Evolutionary conservation across 2,797 vertebrate species (phyloP).

Genomic region (Miichthys miiuy): DNA sequence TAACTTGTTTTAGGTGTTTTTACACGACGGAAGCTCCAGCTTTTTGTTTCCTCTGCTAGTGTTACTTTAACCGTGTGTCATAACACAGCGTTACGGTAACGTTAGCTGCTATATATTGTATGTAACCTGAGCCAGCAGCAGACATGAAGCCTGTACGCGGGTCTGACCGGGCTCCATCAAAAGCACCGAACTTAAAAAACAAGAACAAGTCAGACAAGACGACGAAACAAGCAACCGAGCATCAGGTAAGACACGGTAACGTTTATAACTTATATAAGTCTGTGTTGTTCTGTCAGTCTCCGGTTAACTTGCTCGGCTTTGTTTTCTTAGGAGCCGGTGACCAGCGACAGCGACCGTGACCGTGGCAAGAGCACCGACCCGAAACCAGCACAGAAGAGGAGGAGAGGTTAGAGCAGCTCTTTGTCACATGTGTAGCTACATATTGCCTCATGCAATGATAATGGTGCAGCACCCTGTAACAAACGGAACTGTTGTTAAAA

Average conservation of each 20-base stretch:
- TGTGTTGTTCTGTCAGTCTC: too few relatives aligned
- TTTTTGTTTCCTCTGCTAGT: background rate
- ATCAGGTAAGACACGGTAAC: slow-evolving; percentile 47
- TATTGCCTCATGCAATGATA: background rate
- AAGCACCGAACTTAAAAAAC: slow-evolving; percentile 52
- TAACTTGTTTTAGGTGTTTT: background rate
- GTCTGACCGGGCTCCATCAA: slow-evolving; percentile 66
- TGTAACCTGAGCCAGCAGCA: too few relatives aligned
- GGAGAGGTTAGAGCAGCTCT: slow-evolving; percentile 61
- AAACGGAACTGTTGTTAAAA: fast-evolving
- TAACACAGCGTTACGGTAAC: too few relatives aligned
- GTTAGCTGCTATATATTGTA: too few relatives aligned
- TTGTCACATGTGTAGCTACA: background rate
- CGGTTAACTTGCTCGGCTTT: background rate
- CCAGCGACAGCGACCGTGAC: background rate
- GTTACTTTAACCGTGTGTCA: background rate
- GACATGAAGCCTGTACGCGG: slow-evolving; percentile 75
- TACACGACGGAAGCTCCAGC: fast-evolving
- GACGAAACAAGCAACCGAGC: background rate
- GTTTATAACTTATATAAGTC: too few relatives aligned
- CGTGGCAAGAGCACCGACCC: background rate
- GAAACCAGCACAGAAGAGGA: slow-evolving; percentile 45
- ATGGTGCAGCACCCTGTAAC: too few relatives aligned
- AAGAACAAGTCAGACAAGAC: background rate
- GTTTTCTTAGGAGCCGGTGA: slow-evolving; percentile 34